phyloP scores from a whole-genome alignment of 2,797 vertebrate species.

The Pyrocephalus nanus region DNA sequence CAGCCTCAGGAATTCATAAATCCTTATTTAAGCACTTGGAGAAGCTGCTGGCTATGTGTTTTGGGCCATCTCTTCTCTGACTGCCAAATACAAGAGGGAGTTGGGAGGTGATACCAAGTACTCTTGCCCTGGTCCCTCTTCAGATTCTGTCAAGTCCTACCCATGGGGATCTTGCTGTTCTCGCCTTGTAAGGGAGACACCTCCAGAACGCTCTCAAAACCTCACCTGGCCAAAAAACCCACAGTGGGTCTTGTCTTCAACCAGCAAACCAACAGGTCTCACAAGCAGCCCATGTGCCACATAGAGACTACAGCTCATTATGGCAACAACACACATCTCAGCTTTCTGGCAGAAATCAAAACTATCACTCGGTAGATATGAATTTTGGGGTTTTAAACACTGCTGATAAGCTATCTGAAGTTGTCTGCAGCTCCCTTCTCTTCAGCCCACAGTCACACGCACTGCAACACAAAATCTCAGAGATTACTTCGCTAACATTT shows the following conservation, averaged over 20 bases:
- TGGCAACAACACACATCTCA: not conserved
- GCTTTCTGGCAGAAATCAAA: not conserved
- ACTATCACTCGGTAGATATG: not conserved
- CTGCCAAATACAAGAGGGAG: not conserved
- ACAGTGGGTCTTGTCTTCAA: not conserved
- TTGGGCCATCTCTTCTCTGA: not conserved
- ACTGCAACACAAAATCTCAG: not conserved
- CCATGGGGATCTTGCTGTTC: not conserved
- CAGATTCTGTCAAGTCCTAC: not conserved
- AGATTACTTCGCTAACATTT: not conserved
- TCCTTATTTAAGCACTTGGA: not conserved
- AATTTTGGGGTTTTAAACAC: not conserved
- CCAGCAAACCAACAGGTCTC: not conserved
- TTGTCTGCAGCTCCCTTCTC: not conserved
- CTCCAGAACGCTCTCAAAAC: not conserved
- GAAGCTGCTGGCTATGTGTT: not conserved
- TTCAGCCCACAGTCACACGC: not conserved
- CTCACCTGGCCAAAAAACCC: accelerated
- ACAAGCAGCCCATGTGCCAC: accelerated
- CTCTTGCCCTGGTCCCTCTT: not conserved
- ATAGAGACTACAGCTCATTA: not conserved
- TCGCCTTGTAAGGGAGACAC: not conserved
- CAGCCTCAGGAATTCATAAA: not conserved
- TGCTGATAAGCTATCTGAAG: not conserved
- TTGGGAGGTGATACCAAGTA: not conserved